phyloP scores from a whole-genome alignment of 2,113 vertebrate species.

The Numenius arquata region DNA sequence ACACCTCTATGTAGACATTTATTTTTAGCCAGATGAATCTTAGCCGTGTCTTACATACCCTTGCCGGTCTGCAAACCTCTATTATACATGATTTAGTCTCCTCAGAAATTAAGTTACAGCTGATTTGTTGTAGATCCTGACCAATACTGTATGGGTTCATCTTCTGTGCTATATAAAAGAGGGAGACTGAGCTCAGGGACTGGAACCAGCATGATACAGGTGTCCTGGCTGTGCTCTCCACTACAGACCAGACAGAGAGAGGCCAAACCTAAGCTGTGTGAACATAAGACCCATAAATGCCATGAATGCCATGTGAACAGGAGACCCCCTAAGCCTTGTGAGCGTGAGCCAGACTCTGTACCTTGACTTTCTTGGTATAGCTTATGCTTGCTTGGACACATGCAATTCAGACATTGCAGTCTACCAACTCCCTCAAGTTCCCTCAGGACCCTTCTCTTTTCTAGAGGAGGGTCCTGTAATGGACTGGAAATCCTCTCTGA shows the following conservation, averaged over 20 bases:
- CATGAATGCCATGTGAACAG: not conserved
- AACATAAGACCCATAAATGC: not conserved
- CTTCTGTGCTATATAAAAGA: not conserved
- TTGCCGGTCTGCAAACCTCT: not conserved
- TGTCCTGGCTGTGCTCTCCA: not conserved
- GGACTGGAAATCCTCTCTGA: not conserved
- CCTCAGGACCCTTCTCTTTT: not conserved
- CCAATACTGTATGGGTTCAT: not conserved
- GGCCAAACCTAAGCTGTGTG: not conserved
- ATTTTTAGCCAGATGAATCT: not conserved
- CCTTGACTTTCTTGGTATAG: not conserved
- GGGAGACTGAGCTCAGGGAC: not conserved
- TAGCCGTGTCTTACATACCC: not conserved
- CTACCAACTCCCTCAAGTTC: not conserved
- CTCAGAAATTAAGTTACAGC: not conserved
- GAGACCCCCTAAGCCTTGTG: not conserved
- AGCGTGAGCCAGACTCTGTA: not conserved
- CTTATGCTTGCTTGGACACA: not conserved
- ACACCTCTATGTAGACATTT: not conserved
- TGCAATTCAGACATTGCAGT: not conserved
- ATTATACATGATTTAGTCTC: not conserved
- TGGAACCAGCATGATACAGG: not conserved
- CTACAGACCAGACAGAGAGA: not conserved
- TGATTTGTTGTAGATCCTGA: not conserved
- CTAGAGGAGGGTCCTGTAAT: not conserved